Percentiles rank a stretch among this genome's conserved stretches.
Conservation (phyloP, 2,888 invertebrate species). For the Phengaris arion region DNA sequence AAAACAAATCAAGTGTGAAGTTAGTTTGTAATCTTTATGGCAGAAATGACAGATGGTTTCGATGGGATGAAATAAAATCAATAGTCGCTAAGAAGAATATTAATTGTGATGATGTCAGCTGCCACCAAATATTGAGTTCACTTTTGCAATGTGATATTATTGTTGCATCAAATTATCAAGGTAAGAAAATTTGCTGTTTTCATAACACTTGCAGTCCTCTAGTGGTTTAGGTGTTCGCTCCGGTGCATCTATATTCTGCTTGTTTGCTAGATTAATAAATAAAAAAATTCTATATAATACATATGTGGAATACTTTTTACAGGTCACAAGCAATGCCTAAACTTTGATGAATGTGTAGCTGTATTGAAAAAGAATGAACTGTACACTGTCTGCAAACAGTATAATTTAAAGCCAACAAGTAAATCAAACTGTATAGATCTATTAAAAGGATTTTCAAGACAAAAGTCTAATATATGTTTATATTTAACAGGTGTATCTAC, state of each 20-base stretch:
- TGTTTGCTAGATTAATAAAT: too few relatives aligned
- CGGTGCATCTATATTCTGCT: too few relatives aligned
- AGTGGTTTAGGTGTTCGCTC: too few relatives aligned
- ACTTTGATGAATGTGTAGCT: constrained; percentile 48
- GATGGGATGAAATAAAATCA: constrained; percentile 45
- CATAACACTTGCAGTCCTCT: too few relatives aligned
- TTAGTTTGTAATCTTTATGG: constrained; percentile 65
- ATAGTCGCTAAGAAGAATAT: constrained; percentile 43
- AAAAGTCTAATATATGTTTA: constrained; percentile 49
- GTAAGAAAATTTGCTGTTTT: constrained; percentile 34
- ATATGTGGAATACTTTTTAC: constrained; percentile 17
- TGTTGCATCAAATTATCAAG: constrained; percentile 36
- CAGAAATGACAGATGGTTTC: constrained; percentile 61
- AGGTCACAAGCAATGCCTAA: constrained; percentile 42
- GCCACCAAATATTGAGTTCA: constrained; percentile 47
- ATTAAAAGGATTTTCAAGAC: constrained; percentile 47
- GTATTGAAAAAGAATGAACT: constrained; percentile 56
- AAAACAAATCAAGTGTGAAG: constrained; percentile 50
- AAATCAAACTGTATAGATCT: constrained; percentile 53
- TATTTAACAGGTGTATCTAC: constrained; percentile 46
- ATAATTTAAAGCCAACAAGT: constrained; percentile 53
- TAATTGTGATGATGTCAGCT: constrained; percentile 41
- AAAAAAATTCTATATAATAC: too few relatives aligned
- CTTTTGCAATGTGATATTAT: constrained; percentile 52
- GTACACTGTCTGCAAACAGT: constrained; percentile 57